Conservation (phyloP, 2,797 vertebrate genomes). For the Myotis planiceps region DNA sequence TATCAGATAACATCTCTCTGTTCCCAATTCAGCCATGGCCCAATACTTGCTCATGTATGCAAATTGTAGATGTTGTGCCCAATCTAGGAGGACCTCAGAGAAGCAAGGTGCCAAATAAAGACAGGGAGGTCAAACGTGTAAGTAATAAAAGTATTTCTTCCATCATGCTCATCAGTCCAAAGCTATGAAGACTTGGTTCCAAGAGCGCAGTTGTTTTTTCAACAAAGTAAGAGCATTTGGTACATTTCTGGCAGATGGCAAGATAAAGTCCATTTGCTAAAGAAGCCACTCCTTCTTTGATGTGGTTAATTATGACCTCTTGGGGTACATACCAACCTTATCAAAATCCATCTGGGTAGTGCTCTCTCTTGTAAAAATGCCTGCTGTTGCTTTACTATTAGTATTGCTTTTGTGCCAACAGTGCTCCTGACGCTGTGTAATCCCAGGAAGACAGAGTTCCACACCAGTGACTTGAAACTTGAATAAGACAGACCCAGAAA, state of each 20-base stretch:
- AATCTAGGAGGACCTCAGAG: background rate
- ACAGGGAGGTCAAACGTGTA: background rate
- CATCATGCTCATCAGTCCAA: background rate
- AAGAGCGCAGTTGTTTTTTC: slow-evolving; percentile 54
- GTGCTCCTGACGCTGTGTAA: background rate
- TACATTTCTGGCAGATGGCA: slow-evolving; percentile 56
- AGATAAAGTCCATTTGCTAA: slow-evolving; percentile 70
- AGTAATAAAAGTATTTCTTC: background rate
- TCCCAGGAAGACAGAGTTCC: slow-evolving; percentile 22
- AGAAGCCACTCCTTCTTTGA: slow-evolving; percentile 75
- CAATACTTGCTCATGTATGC: slow-evolving; percentile 32
- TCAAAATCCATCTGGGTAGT: slow-evolving; percentile 63
- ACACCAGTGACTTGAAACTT: slow-evolving; percentile 15
- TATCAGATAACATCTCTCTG: slow-evolving; percentile 21
- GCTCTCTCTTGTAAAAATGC: slow-evolving; percentile 47
- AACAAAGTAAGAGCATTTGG: slow-evolving; percentile 53
- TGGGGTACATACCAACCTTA: slow-evolving; percentile 62
- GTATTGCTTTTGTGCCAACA: background rate
- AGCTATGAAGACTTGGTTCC: slow-evolving; percentile 12
- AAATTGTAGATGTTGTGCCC: background rate
- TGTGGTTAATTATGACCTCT: slow-evolving; percentile 77
- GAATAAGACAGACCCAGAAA: background rate
- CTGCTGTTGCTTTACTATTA: slow-evolving; percentile 33
- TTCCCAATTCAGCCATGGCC: slow-evolving; percentile 1
- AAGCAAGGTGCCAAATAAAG: slow-evolving; percentile 20